Percentiles rank a stretch among this genome's conserved stretches.
phyloP scores from a whole-genome alignment of 2,113 vertebrate species.

The Mesoclemmys tuberculata region DNA sequence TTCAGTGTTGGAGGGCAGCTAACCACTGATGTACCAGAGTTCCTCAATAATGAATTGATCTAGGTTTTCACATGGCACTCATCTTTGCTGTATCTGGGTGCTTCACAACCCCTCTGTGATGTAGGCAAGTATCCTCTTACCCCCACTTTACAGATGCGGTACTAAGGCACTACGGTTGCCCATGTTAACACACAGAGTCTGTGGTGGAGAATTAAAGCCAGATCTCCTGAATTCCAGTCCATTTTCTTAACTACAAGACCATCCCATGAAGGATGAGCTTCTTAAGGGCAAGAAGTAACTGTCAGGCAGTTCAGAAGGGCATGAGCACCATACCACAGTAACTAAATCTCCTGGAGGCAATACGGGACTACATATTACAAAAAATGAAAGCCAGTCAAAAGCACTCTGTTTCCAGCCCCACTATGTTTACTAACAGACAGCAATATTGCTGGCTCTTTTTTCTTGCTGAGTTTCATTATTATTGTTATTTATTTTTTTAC shows the following conservation, averaged over 20 bases:
- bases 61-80: background rate
- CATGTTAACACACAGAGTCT: background rate
- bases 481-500: background rate
- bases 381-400: background rate
- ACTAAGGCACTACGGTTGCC: background rate
- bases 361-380: background rate
- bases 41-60: background rate
- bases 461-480: background rate
- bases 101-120: background rate
- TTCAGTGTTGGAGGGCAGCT: background rate
- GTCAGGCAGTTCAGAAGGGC: background rate
- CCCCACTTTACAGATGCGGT: background rate
- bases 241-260: background rate
- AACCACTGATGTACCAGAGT: background rate
- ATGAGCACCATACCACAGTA: background rate
- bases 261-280: no score
- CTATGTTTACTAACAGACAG: rapidly evolving
- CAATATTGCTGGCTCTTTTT: background rate
- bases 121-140: background rate
- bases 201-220: background rate
- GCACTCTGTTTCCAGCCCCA: background rate
- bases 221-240: background rate
- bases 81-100: background rate
- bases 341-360: background rate
- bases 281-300: background rate